phyloP scores from a whole-genome alignment of 2,888 invertebrate genomes.

The Dendrolimus houi region DNA sequence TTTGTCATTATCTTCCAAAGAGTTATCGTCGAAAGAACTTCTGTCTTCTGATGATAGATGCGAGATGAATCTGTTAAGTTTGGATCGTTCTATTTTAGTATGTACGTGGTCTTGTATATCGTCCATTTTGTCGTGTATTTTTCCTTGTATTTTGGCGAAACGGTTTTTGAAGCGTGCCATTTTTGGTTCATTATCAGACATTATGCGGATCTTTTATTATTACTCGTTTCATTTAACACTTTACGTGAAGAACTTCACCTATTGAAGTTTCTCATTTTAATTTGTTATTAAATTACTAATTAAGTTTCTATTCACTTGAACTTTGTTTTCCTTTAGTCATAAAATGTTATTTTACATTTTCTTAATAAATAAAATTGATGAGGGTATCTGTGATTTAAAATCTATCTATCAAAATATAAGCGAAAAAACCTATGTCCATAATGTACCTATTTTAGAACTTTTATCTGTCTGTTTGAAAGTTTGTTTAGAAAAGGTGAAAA shows the following conservation, averaged over 20 bases:
- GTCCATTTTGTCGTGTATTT: constrained; percentile 59
- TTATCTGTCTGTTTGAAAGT: too few species aligned
- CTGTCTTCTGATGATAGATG: constrained; percentile 53
- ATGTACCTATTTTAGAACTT: too few species aligned
- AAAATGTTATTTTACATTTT: too few species aligned
- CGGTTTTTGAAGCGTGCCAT: constrained; percentile 50
- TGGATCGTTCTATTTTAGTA: constrained; percentile 45
- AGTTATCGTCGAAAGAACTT: constrained; percentile 38
- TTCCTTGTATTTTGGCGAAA: constrained; percentile 52
- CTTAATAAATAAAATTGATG: too few species aligned
- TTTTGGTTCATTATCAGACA: constrained; percentile 51
- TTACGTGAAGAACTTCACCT: constrained; percentile 2
- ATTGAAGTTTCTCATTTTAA: too few species aligned
- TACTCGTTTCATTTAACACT: not conserved
- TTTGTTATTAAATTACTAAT: too few species aligned
- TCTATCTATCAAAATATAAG: too few species aligned
- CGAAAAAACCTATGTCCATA: too few species aligned
- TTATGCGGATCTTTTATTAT: constrained; percentile 11
- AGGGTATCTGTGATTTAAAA: too few species aligned
- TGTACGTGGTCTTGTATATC: constrained; percentile 63
- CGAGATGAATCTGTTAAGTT: constrained; percentile 45
- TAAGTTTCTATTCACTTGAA: too few species aligned
- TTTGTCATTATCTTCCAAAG: constrained; percentile 16
- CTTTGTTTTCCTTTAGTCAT: too few species aligned
- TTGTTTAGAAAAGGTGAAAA: too few species aligned